Conservation (phyloP, 2,797 vertebrate species). For the Sphaeramia orbicularis region DNA sequence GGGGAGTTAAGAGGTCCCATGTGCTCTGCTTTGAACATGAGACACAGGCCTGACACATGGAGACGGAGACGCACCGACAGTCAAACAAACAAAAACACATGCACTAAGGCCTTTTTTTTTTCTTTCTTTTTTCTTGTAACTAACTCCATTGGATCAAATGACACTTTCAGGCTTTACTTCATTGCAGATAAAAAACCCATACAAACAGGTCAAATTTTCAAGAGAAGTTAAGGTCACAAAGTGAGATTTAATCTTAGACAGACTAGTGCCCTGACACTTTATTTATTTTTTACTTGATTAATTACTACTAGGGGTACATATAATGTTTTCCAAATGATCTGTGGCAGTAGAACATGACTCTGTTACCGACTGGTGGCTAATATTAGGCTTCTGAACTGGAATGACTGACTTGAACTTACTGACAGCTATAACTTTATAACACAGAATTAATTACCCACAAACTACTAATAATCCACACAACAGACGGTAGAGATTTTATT, state of each 20-base stretch:
- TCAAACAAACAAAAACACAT: neutral
- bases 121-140: neutral
- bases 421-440: too few species aligned
- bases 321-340: too few species aligned
- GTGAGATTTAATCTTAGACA: neutral
- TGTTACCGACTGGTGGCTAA: too few species aligned
- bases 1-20: constrained; percentile 40
- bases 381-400: too few species aligned
- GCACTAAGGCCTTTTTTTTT: neutral
- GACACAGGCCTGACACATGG: constrained; percentile 26
- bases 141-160: constrained; percentile 19
- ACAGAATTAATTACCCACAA: too few species aligned
- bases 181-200: neutral
- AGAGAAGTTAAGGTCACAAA: neutral
- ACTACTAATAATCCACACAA: too few species aligned
- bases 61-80: constrained; percentile 12
- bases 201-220: neutral
- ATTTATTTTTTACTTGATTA: too few species aligned
- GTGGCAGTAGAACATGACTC: too few species aligned
- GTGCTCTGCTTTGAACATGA: constrained; percentile 40
- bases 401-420: too few species aligned
- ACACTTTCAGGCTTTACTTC: neutral
- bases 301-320: too few species aligned
- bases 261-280: too few species aligned
- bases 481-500: too few species aligned